Base-by-base conservation (phyloP, 1,140 invertebrate genomes). In the Pseudomyrmex concolor region DNA sequence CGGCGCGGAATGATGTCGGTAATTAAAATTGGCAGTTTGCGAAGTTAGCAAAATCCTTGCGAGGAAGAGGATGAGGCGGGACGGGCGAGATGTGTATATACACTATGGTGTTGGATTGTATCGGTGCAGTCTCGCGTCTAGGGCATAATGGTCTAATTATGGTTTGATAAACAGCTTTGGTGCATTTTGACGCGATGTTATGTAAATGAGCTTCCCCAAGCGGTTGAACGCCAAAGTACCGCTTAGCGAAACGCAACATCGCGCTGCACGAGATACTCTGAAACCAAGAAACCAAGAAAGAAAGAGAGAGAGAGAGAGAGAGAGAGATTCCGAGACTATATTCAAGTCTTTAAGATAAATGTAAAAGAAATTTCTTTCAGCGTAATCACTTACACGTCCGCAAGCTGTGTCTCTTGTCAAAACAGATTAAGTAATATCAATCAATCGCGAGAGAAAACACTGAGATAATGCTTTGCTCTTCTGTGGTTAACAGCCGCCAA, bases 21-120 rank as follows among this genome's bases (percentile, higher is more conserved):
- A 80, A 80, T 80, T 80, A 80, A 80, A 80, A 80, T 71, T 71
- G 66, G 54, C 76, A 70, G 66, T 71, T 70, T 59, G 54, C 55
- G 22, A 80, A 80, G 66, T 50, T 80, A 63, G 50, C 63, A 22
- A 68, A 77, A 68, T 9, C 25, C 25, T 55, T 9, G 45, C n/a
- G 15, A 76, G 34, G 34, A 51, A 43, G 73, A 67, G 62, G 22
- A 55, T 54, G 48, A 34, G 34, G 45, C 17, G 60, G 3, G 34
- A 34, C 34, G 34, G 34, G 34, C 5, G 5, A 34, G 34, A 34
- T 34, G 34, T 5, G 34, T 34, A 34, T 34, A 34, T 34, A 34
- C 34, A 2, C 63, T 19, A 45, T 43, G 25, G 25, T 19, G 50
- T 34, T 34, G 34, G 3, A 19, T 34, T 68, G 64, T 78, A 57